These are phyloP conservation scores for Alethe castanea DNA, from an alignment of 2,113 vertebrate genomes.

Conservation along the genomic window DNA sequence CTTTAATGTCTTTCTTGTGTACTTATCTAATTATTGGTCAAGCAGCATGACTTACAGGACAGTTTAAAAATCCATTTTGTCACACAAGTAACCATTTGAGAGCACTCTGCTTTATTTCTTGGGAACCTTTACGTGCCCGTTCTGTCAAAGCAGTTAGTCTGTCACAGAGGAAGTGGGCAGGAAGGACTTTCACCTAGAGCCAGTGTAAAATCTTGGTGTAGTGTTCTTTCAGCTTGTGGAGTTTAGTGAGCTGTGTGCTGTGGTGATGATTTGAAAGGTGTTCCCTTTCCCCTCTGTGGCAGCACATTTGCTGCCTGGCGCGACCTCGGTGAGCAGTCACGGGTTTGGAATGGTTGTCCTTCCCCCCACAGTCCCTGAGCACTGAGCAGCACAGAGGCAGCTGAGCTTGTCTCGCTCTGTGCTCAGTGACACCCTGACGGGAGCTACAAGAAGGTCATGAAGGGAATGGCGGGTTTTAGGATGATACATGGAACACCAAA, in stretches of 20 bases:
- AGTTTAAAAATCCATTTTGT: conserved; percentile 16
- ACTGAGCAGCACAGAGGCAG: not conserved
- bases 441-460: not conserved
- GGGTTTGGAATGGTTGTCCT: not conserved
- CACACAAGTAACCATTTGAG: conserved; percentile 12
- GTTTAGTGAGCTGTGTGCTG: not conserved
- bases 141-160: not conserved
- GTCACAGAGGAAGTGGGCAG: not conserved
- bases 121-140: not conserved
- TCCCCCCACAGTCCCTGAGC: not conserved
- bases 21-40: conserved; percentile 30
- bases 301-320: not conserved
- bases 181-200: not conserved
- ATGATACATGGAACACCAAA: not conserved
- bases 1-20: not conserved
- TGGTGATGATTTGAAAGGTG: not conserved
- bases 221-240: not conserved
- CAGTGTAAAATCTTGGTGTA: not conserved
- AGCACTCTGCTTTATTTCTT: conserved; percentile 16
- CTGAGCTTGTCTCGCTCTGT: not conserved
- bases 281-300: not conserved
- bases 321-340: not conserved
- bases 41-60: not conserved
- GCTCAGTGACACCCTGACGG: rapidly evolving
- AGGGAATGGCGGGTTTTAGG: not conserved